These are phyloP conservation scores for Zaprionus gabonicus DNA, from an alignment of 1,140 invertebrate genomes.

Conservation along the genomic window DNA sequence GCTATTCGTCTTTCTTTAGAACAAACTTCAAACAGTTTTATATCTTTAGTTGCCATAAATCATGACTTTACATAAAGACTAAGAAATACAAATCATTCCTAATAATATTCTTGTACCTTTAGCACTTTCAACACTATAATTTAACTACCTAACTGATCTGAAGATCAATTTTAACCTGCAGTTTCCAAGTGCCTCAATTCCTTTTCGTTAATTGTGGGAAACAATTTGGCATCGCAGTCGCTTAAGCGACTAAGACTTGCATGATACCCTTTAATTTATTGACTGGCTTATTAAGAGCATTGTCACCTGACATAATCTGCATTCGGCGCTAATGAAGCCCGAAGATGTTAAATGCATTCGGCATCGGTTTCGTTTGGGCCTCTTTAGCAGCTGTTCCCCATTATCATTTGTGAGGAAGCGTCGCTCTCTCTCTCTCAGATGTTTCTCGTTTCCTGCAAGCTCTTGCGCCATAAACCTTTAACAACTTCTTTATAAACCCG, in stretches of 20 bases:
- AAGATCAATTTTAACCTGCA: not conserved
- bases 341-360: not conserved
- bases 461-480: slow-evolving; percentile 58
- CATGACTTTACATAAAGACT: too few relatives aligned
- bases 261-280: slow-evolving; percentile 25
- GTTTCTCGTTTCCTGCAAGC: slow-evolving; percentile 27
- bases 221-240: not conserved
- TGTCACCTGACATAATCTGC: slow-evolving; percentile 31
- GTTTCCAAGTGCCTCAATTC: not conserved
- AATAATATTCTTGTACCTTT: too few relatives aligned
- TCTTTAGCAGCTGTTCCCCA: slow-evolving; percentile 44
- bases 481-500: slow-evolving; percentile 61
- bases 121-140: too few relatives aligned
- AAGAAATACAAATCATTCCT: too few relatives aligned
- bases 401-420: slow-evolving; percentile 35
- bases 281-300: slow-evolving; percentile 24
- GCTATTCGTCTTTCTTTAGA: too few relatives aligned
- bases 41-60: too few relatives aligned
- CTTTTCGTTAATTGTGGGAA: not conserved
- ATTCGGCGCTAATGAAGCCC: slow-evolving; percentile 39
- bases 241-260: not conserved
- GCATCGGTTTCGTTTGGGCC: slow-evolving; percentile 1
- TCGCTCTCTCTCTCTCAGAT: not conserved
- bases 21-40: too few relatives aligned
- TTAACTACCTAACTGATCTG: too few relatives aligned